Evolutionary conservation across 2,888 invertebrate species (phyloP).

Genomic region (Linyphia triangularis): DNA sequence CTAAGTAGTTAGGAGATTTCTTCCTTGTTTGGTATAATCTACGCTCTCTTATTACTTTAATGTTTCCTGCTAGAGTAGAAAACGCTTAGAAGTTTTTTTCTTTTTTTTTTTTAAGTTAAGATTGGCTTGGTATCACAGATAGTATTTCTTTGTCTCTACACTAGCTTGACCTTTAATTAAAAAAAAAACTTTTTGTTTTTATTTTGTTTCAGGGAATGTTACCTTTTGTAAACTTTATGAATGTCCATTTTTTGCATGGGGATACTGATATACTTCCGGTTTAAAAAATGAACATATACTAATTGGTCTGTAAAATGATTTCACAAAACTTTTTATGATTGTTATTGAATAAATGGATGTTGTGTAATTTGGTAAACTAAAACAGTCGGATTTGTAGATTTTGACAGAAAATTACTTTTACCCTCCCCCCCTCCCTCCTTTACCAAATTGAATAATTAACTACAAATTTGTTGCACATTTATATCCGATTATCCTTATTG

Average conservation of each 20-base stretch:
- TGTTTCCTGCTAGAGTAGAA: slow-evolving; percentile 12
- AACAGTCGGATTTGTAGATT: too few species aligned
- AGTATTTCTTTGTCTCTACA: background rate
- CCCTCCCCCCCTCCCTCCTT: too few species aligned
- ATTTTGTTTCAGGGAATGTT: background rate
- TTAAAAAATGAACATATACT: too few species aligned
- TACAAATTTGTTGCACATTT: too few species aligned
- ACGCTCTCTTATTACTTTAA: slow-evolving; percentile 23
- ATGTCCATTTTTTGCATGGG: background rate
- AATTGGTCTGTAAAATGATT: too few species aligned
- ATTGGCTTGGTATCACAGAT: background rate
- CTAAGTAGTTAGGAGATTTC: slow-evolving; percentile 24
- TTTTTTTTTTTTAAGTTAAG: background rate
- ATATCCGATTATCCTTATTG: too few species aligned
- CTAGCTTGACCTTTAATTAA: background rate
- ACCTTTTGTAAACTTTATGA: background rate
- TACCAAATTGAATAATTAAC: too few species aligned
- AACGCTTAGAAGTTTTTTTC: background rate
- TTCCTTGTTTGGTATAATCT: slow-evolving; percentile 40
- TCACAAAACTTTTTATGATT: too few species aligned
- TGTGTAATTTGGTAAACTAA: too few species aligned
- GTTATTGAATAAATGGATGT: too few species aligned
- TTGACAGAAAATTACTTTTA: too few species aligned
- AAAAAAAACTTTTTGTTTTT: background rate
- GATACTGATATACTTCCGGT: too few species aligned